Percentiles rank a stretch among this genome's conserved stretches.
phyloP scores from a whole-genome alignment of 2,113 vertebrate genomes.

The Gymnobelideus leadbeateri region DNA sequence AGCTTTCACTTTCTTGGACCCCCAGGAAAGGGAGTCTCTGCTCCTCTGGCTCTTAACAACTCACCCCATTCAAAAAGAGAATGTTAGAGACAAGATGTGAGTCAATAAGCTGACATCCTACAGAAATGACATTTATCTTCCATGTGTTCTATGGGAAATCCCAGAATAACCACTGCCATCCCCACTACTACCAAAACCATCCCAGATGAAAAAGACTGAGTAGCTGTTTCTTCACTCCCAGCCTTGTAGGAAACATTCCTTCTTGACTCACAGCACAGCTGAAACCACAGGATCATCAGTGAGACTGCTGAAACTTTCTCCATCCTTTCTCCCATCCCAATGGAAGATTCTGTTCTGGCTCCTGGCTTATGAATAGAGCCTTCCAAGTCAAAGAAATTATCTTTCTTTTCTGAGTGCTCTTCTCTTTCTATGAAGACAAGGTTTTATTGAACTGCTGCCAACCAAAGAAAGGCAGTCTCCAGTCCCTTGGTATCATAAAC shows the following conservation, averaged over 20 bases:
- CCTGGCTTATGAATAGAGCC: background rate
- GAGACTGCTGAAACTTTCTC: background rate
- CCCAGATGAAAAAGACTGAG: background rate
- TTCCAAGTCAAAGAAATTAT: background rate
- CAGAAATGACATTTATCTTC: background rate
- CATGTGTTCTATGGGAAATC: background rate
- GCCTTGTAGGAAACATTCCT: background rate
- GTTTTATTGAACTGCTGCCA: background rate
- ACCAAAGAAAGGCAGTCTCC: background rate
- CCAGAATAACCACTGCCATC: background rate
- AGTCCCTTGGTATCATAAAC: background rate
- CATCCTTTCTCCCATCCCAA: constrained; percentile 26
- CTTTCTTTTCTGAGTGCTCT: background rate
- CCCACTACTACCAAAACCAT: background rate
- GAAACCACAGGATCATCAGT: constrained; percentile 46
- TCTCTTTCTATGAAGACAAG: background rate
- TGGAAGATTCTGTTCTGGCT: background rate
- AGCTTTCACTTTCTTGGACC: constrained; percentile 50
- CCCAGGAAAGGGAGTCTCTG: background rate
- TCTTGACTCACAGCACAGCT: constrained; percentile 43
- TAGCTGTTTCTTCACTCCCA: background rate
- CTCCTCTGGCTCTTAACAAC: constrained; percentile 30
- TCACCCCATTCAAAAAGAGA: constrained; percentile 44
- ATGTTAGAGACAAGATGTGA: background rate
- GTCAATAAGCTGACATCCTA: background rate